These are phyloP conservation scores for Proteles cristata DNA, from an alignment of 2,113 vertebrate genomes.

Conservation along the genomic window DNA sequence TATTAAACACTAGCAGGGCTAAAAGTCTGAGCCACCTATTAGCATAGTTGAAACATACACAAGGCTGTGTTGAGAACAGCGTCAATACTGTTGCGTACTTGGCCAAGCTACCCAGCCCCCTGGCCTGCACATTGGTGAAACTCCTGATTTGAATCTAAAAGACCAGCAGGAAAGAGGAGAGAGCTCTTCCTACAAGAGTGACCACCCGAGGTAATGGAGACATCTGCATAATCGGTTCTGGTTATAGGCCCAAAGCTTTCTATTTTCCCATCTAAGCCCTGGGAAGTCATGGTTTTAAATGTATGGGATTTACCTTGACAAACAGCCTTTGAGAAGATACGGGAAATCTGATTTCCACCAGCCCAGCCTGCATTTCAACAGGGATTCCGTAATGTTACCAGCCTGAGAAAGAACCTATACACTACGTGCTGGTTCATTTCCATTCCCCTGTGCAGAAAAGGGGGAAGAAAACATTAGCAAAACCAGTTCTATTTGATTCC, in stretches of 20 bases:
- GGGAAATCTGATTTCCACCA: conserved; percentile 14
- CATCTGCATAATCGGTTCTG: not conserved
- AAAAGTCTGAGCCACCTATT: not conserved
- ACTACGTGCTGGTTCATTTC: not conserved
- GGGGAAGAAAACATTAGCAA: not conserved
- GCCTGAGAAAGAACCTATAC: conserved; percentile 47
- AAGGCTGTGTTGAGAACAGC: not conserved
- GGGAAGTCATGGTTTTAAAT: conserved; percentile 39
- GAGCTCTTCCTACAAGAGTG: not conserved
- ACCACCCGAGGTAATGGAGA: not conserved
- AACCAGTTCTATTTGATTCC: conserved; percentile 23
- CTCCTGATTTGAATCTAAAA: conserved; percentile 58
- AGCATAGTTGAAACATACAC: not conserved
- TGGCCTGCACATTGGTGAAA: not conserved
- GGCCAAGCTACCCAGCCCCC: not conserved
- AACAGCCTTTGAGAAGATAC: not conserved
- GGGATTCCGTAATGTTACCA: conserved; percentile 45
- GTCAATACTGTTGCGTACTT: not conserved
- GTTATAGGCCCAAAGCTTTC: not conserved
- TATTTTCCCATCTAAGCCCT: conserved; percentile 3
- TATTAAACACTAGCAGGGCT: not conserved
- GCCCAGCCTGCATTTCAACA: conserved; percentile 33
- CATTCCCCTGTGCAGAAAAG: conserved; percentile 13
- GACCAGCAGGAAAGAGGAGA: conserved; percentile 20
- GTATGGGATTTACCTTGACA: conserved; percentile 2